Evolutionary conservation across 1,140 invertebrate species (phyloP).

Genomic region (Pomacea maculata): DNA sequence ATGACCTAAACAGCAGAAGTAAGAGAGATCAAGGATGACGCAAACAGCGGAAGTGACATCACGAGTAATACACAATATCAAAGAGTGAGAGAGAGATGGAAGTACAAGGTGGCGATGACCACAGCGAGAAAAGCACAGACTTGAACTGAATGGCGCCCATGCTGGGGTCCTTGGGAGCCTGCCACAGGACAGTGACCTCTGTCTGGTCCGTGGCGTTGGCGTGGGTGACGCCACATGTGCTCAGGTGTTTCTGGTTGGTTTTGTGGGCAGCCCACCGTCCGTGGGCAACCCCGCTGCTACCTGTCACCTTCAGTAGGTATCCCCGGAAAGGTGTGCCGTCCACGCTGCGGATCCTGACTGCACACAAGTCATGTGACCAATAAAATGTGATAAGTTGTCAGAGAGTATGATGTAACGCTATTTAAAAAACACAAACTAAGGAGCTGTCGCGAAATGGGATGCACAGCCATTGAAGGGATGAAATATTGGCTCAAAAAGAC

Average conservation of each 20-base stretch:
- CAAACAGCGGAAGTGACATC: no score
- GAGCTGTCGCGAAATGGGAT: not conserved
- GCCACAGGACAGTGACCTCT: constrained; percentile 4
- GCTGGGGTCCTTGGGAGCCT: not conserved
- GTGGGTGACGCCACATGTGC: constrained; percentile 10
- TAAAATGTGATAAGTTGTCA: no score
- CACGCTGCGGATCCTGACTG: constrained; percentile 15
- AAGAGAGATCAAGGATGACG: no score
- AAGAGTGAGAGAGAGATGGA: no score
- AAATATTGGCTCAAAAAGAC: not conserved
- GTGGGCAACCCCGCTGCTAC: constrained; percentile 12
- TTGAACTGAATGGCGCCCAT: constrained; percentile 19
- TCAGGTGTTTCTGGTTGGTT: constrained; percentile 13
- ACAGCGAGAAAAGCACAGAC: not conserved
- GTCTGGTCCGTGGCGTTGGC: not conserved
- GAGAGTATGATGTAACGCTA: not conserved
- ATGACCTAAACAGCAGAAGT: no score
- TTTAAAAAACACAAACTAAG: not conserved
- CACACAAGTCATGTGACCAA: no score
- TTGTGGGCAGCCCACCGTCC: constrained; percentile 5
- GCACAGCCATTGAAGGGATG: not conserved
- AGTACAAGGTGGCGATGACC: no score
- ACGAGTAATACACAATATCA: no score
- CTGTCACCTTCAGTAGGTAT: constrained; percentile 17
- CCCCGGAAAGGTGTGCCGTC: constrained; percentile 16